These are phyloP conservation scores for Pteropus alecto DNA, from an alignment of 2,113 vertebrate genomes.

Conservation along the genomic window DNA sequence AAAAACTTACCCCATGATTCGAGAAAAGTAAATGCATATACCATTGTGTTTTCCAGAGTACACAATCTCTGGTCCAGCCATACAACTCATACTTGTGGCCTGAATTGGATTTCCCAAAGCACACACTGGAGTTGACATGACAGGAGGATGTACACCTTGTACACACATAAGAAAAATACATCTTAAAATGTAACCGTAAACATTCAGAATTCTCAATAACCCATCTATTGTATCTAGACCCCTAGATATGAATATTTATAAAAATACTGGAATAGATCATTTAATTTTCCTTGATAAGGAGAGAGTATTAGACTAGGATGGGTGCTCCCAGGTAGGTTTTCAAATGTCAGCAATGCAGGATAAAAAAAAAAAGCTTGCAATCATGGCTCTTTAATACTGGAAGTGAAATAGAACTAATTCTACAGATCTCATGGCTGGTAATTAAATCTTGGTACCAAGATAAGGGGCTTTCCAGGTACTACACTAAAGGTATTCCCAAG, in stretches of 20 bases:
- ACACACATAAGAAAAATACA: background rate
- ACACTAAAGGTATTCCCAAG: background rate
- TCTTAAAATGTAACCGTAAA: background rate
- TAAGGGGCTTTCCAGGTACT: background rate
- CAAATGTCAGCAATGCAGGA: background rate
- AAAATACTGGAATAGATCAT: background rate
- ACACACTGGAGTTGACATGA: conserved; percentile 86
- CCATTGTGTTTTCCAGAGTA: conserved; percentile 98
- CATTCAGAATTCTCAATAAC: background rate
- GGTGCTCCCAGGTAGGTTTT: background rate
- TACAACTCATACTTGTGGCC: conserved; percentile 79
- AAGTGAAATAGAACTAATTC: background rate
- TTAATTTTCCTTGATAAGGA: conserved; percentile 21
- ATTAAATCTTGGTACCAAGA: background rate
- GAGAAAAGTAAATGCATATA: conserved; percentile 95
- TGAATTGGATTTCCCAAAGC: conserved; percentile 77
- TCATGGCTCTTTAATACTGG: background rate
- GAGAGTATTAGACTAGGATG: background rate
- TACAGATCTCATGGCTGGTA: background rate
- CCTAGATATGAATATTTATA: background rate
- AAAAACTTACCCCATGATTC: conserved; percentile 93
- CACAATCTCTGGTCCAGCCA: conserved; percentile 92
- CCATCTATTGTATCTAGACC: background rate
- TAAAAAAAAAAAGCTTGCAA: background rate
- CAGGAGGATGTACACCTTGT: conserved; percentile 84